Evolutionary conservation across 2,888 invertebrate genomes (phyloP), one percentile per base, ranked within the genome.

Genomic region (Pammene aurita): DNA sequence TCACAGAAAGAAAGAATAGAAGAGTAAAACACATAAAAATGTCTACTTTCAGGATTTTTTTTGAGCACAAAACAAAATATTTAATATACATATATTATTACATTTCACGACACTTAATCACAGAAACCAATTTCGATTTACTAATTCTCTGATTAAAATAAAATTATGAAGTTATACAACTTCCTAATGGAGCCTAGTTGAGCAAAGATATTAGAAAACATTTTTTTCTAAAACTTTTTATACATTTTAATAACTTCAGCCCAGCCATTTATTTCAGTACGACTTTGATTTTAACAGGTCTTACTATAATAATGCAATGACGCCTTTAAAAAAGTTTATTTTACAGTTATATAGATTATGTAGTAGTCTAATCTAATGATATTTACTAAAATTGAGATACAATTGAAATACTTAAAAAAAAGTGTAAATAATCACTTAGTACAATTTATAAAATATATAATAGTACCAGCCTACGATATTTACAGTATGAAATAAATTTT

Each of bases 331-430:
- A 18, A 61, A 16, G 41, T 41, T 62, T 41, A 2, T 4, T 50
- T 16, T 38, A 38, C 41, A 26, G 9, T n/a, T 41, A 41, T 14
- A 26, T 26, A 26, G 26, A 26, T 26, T 26, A 26, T 26, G 13
- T 16, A n/a, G 48, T 46, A 10, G 7, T 18, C 11, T 41, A 61
- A 38, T 50, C n/a, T 44, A 48, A 11, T 61, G 13, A 61, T 61
- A 52, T 41, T 52, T 18, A 13, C n/a, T 62, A 41, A 62, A 41
- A n/a, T 41, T 41, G 62, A 62, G 41, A 62, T 26, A 62, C 52
- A 38, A 52, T 52, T 41, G 18, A 18, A 44, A 41, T 11, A 14
- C 44, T 35, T 6, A 41, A n/a, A 18, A 54, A n/a, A 18, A 54
- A 38, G 35, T 16, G 35, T 16, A 4, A 38, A 56, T 14, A 18